phyloP scores from a whole-genome alignment of 2,888 invertebrate genomes.

The Eurytoma adleriae region DNA sequence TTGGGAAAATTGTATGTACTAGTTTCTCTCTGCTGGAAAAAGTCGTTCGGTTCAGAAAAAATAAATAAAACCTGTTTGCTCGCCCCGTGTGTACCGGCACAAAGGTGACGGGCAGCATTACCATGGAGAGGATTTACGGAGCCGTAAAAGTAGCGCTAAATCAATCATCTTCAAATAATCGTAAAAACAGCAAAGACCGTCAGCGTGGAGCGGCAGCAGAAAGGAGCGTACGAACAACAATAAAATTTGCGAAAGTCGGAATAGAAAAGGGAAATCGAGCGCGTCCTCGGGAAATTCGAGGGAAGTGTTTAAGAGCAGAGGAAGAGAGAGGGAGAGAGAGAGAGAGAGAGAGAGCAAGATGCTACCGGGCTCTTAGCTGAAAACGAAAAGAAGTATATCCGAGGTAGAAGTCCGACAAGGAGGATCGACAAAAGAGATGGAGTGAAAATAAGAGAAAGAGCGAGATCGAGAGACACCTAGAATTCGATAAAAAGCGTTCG shows the following conservation, averaged over 20 bases:
- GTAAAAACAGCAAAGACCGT: background rate
- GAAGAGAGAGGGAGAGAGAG: no score
- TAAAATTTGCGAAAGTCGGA: constrained; percentile 30
- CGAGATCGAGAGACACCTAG: background rate
- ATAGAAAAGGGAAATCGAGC: constrained; percentile 41
- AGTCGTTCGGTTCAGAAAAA: no score
- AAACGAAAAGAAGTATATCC: background rate
- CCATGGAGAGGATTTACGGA: no score
- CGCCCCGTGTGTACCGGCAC: no score
- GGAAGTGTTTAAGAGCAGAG: constrained; percentile 28
- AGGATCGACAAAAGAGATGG: constrained; percentile 9
- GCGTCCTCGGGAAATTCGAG: constrained; percentile 16
- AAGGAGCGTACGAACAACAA: background rate
- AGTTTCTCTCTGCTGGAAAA: no score
- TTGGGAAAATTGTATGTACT: no score
- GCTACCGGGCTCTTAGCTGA: background rate
- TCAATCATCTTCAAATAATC: constrained; percentile 21
- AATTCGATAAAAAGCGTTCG: constrained; percentile 17
- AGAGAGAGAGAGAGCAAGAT: constrained; percentile 1
- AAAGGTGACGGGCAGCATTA: no score
- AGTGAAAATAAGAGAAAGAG: no score
- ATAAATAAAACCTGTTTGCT: no score
- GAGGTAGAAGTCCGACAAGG: constrained; percentile 9
- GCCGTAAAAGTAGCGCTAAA: background rate
- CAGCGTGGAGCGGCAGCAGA: no score